A percentile compares a stretch with the other conserved stretches of the same genome.
Evolutionary conservation across 2,797 vertebrate genomes (phyloP).

Genomic region (Tadarida brasiliensis): DNA sequence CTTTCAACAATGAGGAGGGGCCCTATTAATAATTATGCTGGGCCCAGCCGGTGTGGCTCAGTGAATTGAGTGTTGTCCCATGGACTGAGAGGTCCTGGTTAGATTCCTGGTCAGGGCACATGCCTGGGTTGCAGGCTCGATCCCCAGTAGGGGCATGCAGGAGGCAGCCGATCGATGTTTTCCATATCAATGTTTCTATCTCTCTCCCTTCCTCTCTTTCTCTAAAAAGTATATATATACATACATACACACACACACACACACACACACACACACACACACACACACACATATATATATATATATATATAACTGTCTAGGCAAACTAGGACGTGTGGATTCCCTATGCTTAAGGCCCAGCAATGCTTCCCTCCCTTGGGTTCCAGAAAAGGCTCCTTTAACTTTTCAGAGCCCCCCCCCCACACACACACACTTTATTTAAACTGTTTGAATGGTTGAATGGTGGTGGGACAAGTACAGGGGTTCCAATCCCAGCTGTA

Average conservation of each 20-base stretch:
- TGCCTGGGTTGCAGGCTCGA: too few relatives aligned
- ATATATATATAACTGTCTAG: too few relatives aligned
- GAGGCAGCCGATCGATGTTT: neutral
- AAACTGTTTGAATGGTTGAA: neutral
- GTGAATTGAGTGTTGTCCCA: neutral
- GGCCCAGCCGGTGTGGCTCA: neutral
- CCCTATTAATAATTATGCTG: accelerated
- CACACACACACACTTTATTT: neutral
- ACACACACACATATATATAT: too few relatives aligned
- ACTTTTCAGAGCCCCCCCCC: neutral
- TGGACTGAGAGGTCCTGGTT: neutral
- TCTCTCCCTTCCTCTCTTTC: neutral
- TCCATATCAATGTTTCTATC: neutral
- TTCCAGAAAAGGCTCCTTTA: neutral
- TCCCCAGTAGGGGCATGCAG: too few relatives aligned
- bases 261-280: too few relatives aligned
- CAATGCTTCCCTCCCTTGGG: accelerated
- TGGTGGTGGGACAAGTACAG: accelerated
- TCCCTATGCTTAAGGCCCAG: neutral
- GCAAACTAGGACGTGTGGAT: accelerated
- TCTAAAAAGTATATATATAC: too few relatives aligned
- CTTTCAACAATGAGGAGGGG: neutral
- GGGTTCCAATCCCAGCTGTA: neutral
- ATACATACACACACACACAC: too few relatives aligned
- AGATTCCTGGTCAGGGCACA: neutral